Base-by-base conservation (phyloP, 2,888 invertebrate genomes). In the Dinocampus coccinellae region DNA sequence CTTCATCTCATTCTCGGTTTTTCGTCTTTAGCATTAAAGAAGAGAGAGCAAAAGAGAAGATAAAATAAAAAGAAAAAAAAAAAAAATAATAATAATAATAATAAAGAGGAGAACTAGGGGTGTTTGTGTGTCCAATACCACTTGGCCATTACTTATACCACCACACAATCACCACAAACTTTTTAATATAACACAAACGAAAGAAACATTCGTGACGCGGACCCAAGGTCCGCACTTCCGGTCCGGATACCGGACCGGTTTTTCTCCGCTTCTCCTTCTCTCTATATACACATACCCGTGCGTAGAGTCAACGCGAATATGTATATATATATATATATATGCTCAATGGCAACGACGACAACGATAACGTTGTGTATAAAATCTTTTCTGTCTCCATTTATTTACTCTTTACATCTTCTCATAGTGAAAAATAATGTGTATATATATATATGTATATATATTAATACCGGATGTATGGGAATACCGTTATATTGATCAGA, bases 171-270 rank as follows among this genome's bases (percentile, higher is more conserved):
- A 52, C 34, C 36, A 33, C 63, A 33, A 63, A 55, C 61, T 66
- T 70, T 70, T 69, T 69, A 64, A 62, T 53, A 33, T 20, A 36
- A 58, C 47, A 67, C 47, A 36, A 55, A 72, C 7, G 64, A 72
- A 69, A 69, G 62, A 68, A 60, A 76, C 57, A 64, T 74, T 72
- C 63, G 73, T 66, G 65, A 74, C 67, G 73, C 72, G 70, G 81
- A 81, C 81, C 83, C 84, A 83, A 84, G 83, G 83, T 82, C 83
- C 81, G 80, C 78, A 83, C 85, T 87, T 86, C 86, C 87, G 87
- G 85, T 85, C 85, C 84, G 85, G 85, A 85, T 86, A 82, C 85
- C 79, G 65, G 84, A 86, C 86, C 86, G 86, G 86, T 86, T 87
- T 81, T 83, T 69, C 66, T 68, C 74, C 71, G 67, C 33, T 53